These are phyloP conservation scores for Probaryconus sp. DNA, from an alignment of 1,140 invertebrate genomes.

Conservation along the genomic window DNA sequence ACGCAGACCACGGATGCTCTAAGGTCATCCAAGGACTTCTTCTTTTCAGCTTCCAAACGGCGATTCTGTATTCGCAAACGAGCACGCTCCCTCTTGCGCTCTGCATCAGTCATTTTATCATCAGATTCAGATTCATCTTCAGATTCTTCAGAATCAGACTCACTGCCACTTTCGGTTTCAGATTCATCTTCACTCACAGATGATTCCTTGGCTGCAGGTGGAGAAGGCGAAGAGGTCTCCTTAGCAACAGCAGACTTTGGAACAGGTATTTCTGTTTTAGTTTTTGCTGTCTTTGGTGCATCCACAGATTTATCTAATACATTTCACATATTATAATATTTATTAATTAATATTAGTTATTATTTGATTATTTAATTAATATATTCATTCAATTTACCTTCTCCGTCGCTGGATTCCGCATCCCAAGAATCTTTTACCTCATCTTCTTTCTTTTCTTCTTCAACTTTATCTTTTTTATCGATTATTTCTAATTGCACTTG, in stretches of 20 bases:
- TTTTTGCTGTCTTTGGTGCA: no score
- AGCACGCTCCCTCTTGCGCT: slow-evolving; percentile 83
- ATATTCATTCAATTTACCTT: slow-evolving; percentile 72
- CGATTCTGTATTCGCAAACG: slow-evolving; percentile 87
- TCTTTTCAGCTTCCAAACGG: slow-evolving; percentile 90
- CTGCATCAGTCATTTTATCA: slow-evolving; percentile 82
- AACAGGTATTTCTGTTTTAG: slow-evolving; percentile 10
- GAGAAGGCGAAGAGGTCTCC: neutral
- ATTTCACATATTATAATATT: no score
- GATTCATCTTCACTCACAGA: slow-evolving; percentile 28
- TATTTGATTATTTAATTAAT: no score
- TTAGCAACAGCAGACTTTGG: no score
- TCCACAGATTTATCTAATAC: slow-evolving; percentile 76
- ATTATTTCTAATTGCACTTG: slow-evolving; percentile 81
- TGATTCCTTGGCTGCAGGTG: slow-evolving; percentile 6
- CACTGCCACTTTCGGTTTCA: slow-evolving; percentile 77
- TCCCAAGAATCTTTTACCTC: slow-evolving; percentile 91
- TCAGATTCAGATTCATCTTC: slow-evolving; percentile 78
- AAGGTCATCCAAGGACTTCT: slow-evolving; percentile 86
- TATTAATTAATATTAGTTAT: no score
- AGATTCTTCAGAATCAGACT: slow-evolving; percentile 78
- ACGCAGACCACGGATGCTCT: slow-evolving; percentile 98
- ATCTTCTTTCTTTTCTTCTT: slow-evolving; percentile 79
- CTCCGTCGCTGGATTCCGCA: slow-evolving; percentile 84
- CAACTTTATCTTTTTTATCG: slow-evolving; percentile 76